Evolutionary conservation across 2,888 invertebrate species (phyloP), one percentile per base, ranked within the genome.

Genomic region (Agriopis leucophaearia): DNA sequence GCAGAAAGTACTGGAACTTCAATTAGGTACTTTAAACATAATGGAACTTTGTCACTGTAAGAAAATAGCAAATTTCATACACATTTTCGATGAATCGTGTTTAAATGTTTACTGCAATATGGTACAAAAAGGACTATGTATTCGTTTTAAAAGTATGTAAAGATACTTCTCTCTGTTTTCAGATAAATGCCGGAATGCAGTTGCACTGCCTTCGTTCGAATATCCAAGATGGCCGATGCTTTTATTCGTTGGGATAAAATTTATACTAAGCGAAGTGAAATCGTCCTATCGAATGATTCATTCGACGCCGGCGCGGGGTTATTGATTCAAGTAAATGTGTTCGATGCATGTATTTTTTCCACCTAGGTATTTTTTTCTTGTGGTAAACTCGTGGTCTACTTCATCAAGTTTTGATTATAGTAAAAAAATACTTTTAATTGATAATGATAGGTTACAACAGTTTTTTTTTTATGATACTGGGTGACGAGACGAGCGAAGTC

Each of bases 161-260:
- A 56, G 48, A 58, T 52, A 52, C 51, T 47, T 66, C 48, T 58
- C 44, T 64, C 59, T 59, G 66, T 58, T 63, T 68, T 63, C 58
- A 76, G 74, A 74, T 78, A 80, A 76, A 76, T 62, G 65, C 58
- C 42, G 78, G 82, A 84, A 84, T 84, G 83, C 78, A 69, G 80
- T 75, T 72, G 62, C 69, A 64, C 73, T 47, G 72, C 73, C 72
- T 72, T 64, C 54, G 54, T 36, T 70, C 68, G 71, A 64, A 68
- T 65, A 71, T 64, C 57, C 59, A 56, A 69, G 47, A 69, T 69
- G 68, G 65, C 57, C 55, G 56, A 44, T 66, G 60, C 50, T 68
- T 73, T 73, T 73, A 64, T 67, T 69, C 44, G 56, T 67, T 66
- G 64, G 18, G 50, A 60, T 68, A 60, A 64, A 69, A 45, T 50